Evolutionary conservation across 1,140 invertebrate species (phyloP).

Genomic region (Drosophila watanabei): DNA sequence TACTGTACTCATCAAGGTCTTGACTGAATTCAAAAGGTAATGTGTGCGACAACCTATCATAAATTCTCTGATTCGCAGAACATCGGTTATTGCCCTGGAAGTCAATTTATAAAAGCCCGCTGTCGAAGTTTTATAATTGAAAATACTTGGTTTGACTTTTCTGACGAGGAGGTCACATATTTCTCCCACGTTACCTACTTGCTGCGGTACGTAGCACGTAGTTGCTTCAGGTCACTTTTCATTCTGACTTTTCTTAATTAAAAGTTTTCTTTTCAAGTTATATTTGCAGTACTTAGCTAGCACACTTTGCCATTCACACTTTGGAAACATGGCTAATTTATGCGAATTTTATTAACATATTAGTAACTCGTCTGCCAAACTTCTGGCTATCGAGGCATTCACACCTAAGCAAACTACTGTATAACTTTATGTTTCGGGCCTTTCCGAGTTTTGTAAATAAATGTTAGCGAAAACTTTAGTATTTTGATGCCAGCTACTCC

Average conservation of each 20-base stretch:
- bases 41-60: not conserved
- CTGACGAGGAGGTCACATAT: not conserved
- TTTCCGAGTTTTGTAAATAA: constrained; percentile 14
- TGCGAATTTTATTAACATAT: constrained; percentile 49
- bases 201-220: constrained; percentile 40
- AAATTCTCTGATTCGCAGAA: not conserved
- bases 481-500: constrained; percentile 19
- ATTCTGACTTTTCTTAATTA: constrained; percentile 59
- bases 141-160: constrained; percentile 46
- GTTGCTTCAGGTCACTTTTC: constrained; percentile 27
- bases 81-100: constrained; percentile 28
- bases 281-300: constrained; percentile 24
- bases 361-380: constrained; percentile 37
- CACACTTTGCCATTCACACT: constrained; percentile 3
- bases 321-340: constrained; percentile 24
- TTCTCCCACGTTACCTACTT: constrained; percentile 5
- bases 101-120: constrained; percentile 23
- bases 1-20: not conserved
- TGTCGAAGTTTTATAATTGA: constrained; percentile 65
- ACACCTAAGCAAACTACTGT: constrained; percentile 7
- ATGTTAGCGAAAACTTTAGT: constrained; percentile 27
- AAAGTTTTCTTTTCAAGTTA: constrained; percentile 40
- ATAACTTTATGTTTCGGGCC: constrained; percentile 12
- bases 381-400: constrained; percentile 15
- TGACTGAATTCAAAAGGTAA: not conserved